Base-by-base conservation (phyloP, 2,113 vertebrate genomes). In the Scomber japonicus region DNA sequence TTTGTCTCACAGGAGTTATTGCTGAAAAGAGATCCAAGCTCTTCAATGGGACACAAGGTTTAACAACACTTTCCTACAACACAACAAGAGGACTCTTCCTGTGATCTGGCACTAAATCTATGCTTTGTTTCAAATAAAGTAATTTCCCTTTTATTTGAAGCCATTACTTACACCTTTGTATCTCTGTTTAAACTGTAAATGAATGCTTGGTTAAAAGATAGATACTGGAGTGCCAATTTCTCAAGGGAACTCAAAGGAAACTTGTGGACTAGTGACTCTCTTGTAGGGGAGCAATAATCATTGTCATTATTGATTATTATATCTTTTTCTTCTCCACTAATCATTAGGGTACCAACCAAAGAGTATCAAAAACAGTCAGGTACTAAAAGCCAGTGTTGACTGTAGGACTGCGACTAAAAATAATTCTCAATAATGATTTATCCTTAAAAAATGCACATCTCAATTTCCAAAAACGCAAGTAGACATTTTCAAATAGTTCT, bases 41-140 rank as follows among this genome's bases (percentile, higher is more conserved):
- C 56, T 67, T 59, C 12, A 63, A 8, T 9, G 54, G 31, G 19
- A 83, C 51, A 60, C 54, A 24, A 17, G 15, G 55, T 30, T 75
- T 55, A 81, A 77, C 53, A 45, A 53, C 51, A 9, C 16, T 21
- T 69, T 69, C 57, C 60, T 59, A 54, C 44, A 31, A 24, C 48
- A 78, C 19, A 17, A 68, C 16, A 75, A 71, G 57, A 76, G 61
- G 56, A 55, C 21, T 62, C 45, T 68, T 82, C 40, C 75, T 12
- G 46, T 89, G 55, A 53, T 45, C 19, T 46, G 48, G 62, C 53
- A 75, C 57, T 64, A 24, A 77, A 84, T 67, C 75, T 62, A 35
- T 15, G 9, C 54, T 74, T 80, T 62, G 80, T 54, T 78, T 84
- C 59, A 82, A 86, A 76, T 71, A 76, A 80, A 67, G 64, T 54